Percentiles rank a stretch among this genome's conserved stretches.
These are phyloP conservation scores for Acanthosoma haemorrhoidale DNA, from an alignment of 2,888 invertebrate species.

Conservation along the genomic window DNA sequence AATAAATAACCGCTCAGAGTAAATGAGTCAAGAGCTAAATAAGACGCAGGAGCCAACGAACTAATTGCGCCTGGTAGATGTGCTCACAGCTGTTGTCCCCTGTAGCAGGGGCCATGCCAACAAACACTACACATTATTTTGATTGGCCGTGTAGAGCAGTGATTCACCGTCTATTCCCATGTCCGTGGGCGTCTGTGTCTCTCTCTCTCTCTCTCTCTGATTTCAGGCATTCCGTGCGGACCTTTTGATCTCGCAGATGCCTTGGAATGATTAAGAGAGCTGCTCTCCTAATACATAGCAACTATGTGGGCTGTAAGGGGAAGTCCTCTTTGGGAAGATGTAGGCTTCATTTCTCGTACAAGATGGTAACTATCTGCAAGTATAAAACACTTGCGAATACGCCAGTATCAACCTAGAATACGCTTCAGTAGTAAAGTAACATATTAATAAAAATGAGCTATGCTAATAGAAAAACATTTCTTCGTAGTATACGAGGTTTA, in stretches of 20 bases:
- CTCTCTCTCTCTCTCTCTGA: neutral
- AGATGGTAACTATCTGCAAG: too few species aligned
- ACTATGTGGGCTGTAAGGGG: too few species aligned
- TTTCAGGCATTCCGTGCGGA: neutral
- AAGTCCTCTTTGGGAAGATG: too few species aligned
- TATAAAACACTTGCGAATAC: too few species aligned
- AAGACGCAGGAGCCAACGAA: neutral
- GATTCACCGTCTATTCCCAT: neutral
- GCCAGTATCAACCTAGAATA: too few species aligned
- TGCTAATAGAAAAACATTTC: too few species aligned
- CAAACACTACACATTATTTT: neutral
- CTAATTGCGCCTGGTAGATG: neutral
- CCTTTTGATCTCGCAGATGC: neutral
- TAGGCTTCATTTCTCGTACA: too few species aligned
- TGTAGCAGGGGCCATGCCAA: neutral
- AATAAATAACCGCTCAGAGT: neutral
- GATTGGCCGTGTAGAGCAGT: neutral
- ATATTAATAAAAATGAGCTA: too few species aligned
- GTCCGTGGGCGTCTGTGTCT: neutral
- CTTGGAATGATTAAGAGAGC: too few species aligned
- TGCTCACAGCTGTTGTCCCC: neutral
- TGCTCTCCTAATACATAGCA: too few species aligned
- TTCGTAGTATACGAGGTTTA: too few species aligned
- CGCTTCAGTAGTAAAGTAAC: too few species aligned
- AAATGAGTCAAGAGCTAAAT: slow-evolving; percentile 7